These are phyloP conservation scores for Tapirus terrestris DNA, from an alignment of 2,113 vertebrate genomes.

Conservation along the genomic window DNA sequence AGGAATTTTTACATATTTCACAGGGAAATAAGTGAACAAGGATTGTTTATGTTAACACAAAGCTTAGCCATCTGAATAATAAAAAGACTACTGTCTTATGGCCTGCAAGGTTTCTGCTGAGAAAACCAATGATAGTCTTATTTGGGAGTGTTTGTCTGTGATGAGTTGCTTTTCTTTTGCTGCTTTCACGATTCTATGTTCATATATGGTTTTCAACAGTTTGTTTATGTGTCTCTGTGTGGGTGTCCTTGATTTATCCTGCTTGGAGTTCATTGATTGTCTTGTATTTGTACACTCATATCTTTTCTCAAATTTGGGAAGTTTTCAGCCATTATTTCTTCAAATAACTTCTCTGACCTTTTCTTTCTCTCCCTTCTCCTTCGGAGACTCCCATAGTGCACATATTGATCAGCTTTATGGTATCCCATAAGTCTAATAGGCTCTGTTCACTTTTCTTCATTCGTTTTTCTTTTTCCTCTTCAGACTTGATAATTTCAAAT, in stretches of 20 bases:
- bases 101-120: not conserved
- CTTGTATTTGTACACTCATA: not conserved
- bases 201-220: not conserved
- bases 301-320: not conserved
- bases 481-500: not conserved
- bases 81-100: not conserved
- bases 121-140: not conserved
- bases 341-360: not conserved
- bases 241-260: not conserved
- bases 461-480: not conserved
- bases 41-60: not conserved
- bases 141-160: not conserved
- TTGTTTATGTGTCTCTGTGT: not conserved
- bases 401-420: not conserved
- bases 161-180: not conserved
- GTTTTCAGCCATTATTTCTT: not conserved
- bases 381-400: not conserved
- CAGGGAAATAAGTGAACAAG: not conserved
- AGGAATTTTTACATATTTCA: not conserved
- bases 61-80: no score
- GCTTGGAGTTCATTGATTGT: not conserved
- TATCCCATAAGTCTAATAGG: not conserved
- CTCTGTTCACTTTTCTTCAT: not conserved
- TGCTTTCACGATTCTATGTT: not conserved
- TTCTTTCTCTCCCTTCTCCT: not conserved